These are phyloP conservation scores for Eupsittula cactorum DNA, from an alignment of 2,113 vertebrate genomes.

Conservation along the genomic window DNA sequence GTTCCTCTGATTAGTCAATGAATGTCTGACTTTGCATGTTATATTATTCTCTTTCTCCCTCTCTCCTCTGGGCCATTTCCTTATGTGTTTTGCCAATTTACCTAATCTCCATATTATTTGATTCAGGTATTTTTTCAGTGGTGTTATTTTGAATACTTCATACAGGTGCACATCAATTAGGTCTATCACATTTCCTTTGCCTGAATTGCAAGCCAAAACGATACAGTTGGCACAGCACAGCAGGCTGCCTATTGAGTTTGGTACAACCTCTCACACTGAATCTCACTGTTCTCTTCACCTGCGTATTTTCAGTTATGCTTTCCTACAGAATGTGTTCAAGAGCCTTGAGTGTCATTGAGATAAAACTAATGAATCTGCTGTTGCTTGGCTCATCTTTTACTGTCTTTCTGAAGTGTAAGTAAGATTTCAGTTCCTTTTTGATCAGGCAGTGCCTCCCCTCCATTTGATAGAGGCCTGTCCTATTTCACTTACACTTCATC, in stretches of 20 bases:
- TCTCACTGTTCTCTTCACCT: not conserved
- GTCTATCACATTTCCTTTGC: not conserved
- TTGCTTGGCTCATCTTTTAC: not conserved
- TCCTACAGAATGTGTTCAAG: not conserved
- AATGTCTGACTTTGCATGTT: not conserved
- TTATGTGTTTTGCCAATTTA: rapidly evolving
- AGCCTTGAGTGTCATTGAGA: not conserved
- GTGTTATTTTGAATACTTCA: not conserved
- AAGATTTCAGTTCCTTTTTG: not conserved
- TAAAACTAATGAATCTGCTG: not conserved
- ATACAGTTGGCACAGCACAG: not conserved
- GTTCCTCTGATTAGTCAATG: not conserved
- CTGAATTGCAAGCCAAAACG: not conserved
- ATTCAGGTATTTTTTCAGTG: not conserved
- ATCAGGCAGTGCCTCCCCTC: not conserved
- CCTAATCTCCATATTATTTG: rapidly evolving
- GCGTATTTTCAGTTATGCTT: rapidly evolving
- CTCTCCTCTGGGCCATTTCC: not conserved
- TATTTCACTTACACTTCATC: not conserved
- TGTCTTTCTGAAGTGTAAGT: not conserved
- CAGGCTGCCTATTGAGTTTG: no score
- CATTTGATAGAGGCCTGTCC: not conserved
- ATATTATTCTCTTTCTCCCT: not conserved
- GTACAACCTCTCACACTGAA: not conserved
- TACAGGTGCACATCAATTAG: not conserved